These are phyloP conservation scores for Sardinella longiceps DNA, from an alignment of 2,797 vertebrate species.

Conservation along the genomic window DNA sequence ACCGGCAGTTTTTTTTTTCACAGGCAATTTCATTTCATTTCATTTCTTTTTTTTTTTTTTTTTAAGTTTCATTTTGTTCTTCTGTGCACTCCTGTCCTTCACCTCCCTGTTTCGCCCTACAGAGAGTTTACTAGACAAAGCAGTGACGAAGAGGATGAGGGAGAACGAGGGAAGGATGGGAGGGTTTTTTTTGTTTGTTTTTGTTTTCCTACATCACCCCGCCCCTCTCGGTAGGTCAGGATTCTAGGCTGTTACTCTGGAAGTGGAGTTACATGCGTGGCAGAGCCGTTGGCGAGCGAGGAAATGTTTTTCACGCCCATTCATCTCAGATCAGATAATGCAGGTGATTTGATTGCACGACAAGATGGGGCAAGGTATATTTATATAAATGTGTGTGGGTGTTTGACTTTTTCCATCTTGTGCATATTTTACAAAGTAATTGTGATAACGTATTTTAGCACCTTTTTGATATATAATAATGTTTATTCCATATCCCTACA, in stretches of 20 bases:
- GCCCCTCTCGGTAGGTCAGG: neutral
- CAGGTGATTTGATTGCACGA: neutral
- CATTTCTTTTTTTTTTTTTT: neutral
- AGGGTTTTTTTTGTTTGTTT: neutral
- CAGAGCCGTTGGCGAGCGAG: neutral
- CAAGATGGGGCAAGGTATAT: conserved; percentile 13
- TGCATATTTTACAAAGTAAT: conserved; percentile 26
- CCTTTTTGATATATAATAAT: conserved; percentile 25
- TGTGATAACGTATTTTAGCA: conserved; percentile 22
- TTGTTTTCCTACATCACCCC: neutral
- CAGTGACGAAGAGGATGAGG: neutral
- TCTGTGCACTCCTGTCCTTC: neutral
- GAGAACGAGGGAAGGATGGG: neutral
- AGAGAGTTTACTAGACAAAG: neutral
- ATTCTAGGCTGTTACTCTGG: neutral
- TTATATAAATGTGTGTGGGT: conserved; percentile 20
- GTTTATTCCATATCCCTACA: neutral
- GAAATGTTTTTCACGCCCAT: neutral
- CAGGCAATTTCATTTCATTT: too few species aligned
- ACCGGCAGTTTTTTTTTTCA: conserved; percentile 7
- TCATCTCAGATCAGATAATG: neutral
- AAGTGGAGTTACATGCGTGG: neutral
- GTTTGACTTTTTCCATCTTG: conserved; percentile 26
- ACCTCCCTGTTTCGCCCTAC: neutral
- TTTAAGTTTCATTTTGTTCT: neutral